Evolutionary conservation across 2,888 invertebrate genomes (phyloP).

Genomic region (Meteorus colon): DNA sequence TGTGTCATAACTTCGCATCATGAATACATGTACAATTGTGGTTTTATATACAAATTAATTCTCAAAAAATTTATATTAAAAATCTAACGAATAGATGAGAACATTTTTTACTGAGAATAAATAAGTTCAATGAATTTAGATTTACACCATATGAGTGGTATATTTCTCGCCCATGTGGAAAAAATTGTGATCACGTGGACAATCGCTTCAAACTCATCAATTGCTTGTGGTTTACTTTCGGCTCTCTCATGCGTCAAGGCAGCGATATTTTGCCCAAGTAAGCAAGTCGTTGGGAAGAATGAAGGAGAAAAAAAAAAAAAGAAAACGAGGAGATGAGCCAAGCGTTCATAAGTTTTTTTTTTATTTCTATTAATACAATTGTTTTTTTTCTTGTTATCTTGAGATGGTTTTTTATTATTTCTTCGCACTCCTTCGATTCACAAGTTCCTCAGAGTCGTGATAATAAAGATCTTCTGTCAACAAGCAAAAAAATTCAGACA

Average conservation of each 20-base stretch:
- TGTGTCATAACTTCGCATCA: too few species aligned
- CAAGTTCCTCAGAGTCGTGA: slow-evolving; percentile 38
- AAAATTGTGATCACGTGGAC: slow-evolving; percentile 87
- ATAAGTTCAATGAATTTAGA: slow-evolving; percentile 74
- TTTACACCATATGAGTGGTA: slow-evolving; percentile 98
- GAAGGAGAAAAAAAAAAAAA: slow-evolving; percentile 13
- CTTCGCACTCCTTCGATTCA: neutral
- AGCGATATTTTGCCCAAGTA: slow-evolving; percentile 97
- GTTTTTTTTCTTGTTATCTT: neutral
- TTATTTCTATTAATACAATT: neutral
- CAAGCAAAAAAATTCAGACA: neutral
- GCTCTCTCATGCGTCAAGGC: slow-evolving; percentile 96
- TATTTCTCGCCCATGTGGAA: slow-evolving; percentile 89
- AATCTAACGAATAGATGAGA: neutral
- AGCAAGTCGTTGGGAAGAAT: slow-evolving; percentile 67
- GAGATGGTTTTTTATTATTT: neutral
- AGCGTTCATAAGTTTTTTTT: neutral
- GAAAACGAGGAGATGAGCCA: slow-evolving; percentile 1
- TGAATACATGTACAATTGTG: too few species aligned
- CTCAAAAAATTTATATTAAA: neutral
- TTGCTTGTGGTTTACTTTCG: slow-evolving; percentile 98
- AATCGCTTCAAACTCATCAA: slow-evolving; percentile 94
- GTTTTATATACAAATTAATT: neutral
- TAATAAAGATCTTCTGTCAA: neutral
- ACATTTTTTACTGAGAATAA: neutral